Conservation (phyloP, 2,888 invertebrate species). For the Napeogenes sylphis region DNA sequence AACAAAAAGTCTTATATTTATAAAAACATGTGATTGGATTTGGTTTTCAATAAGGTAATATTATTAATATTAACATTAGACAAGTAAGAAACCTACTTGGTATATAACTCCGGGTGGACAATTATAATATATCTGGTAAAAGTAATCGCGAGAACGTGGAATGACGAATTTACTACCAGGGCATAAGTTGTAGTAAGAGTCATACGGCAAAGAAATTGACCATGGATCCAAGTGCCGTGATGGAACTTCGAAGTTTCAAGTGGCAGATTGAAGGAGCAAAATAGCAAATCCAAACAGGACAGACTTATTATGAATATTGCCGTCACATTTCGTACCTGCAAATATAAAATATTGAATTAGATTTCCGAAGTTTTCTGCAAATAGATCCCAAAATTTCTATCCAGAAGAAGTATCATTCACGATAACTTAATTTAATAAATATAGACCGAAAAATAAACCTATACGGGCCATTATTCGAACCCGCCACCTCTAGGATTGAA, state of each 20-base stretch:
- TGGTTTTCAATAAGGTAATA: too few relatives aligned
- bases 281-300: constrained; percentile 86
- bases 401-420: too few relatives aligned
- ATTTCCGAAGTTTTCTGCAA: neutral
- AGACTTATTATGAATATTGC: constrained; percentile 90
- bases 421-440: too few relatives aligned
- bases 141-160: constrained; percentile 88
- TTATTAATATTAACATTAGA: too few relatives aligned
- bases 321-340: constrained; percentile 87
- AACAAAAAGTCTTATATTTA: too few relatives aligned
- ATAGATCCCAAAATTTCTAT: too few relatives aligned
- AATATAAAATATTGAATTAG: constrained; percentile 10
- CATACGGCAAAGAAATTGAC: constrained; percentile 81
- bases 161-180: constrained; percentile 86
- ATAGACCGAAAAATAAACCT: too few relatives aligned
- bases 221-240: constrained; percentile 84
- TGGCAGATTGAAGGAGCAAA: constrained; percentile 89
- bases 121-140: constrained; percentile 91
- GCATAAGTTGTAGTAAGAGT: constrained; percentile 87
- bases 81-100: constrained; percentile 77
- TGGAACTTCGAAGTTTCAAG: constrained; percentile 87
- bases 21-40: too few relatives aligned
- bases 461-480: too few relatives aligned
- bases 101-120: constrained; percentile 86
- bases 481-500: too few relatives aligned